Percentiles rank a stretch among this genome's conserved stretches.
Conservation (phyloP, 2,113 vertebrate genomes). For the Vimba vimba region DNA sequence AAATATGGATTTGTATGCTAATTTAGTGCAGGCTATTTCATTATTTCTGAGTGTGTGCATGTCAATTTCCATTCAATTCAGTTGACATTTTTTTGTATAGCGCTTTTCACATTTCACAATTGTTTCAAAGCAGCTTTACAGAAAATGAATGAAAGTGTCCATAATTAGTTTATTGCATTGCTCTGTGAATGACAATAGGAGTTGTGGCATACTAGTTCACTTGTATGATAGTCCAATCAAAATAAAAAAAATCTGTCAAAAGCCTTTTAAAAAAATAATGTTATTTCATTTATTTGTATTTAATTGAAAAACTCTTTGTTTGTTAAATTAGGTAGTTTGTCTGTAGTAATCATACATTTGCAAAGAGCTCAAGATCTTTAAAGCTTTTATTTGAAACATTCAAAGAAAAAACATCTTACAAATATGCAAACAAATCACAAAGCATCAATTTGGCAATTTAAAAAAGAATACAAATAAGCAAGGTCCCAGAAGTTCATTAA, state of each 20-base stretch:
- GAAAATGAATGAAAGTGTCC: background rate
- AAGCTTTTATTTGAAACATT: slow-evolving; percentile 76
- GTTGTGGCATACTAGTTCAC: background rate
- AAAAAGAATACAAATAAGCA: slow-evolving; percentile 57
- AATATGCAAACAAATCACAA: slow-evolving; percentile 55
- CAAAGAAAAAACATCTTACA: slow-evolving; percentile 57
- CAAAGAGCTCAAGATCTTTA: slow-evolving; percentile 48
- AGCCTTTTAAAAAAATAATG: background rate
- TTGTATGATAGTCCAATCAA: background rate
- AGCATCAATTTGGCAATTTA: slow-evolving; percentile 43
- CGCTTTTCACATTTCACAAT: no score
- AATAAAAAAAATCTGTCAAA: background rate
- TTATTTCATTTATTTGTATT: background rate
- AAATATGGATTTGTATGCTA: background rate
- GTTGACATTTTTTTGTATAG: no score
- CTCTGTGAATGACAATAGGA: background rate
- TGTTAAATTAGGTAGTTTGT: background rate
- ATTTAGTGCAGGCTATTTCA: background rate
- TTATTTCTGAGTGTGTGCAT: background rate
- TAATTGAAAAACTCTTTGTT: background rate
- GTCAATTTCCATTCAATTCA: no score
- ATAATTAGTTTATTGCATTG: background rate
- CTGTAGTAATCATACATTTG: background rate
- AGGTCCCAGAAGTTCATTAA: slow-evolving; percentile 53
- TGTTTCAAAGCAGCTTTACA: no score